Base-by-base conservation (phyloP, 2,113 vertebrate genomes). In the Centropristis striata region DNA sequence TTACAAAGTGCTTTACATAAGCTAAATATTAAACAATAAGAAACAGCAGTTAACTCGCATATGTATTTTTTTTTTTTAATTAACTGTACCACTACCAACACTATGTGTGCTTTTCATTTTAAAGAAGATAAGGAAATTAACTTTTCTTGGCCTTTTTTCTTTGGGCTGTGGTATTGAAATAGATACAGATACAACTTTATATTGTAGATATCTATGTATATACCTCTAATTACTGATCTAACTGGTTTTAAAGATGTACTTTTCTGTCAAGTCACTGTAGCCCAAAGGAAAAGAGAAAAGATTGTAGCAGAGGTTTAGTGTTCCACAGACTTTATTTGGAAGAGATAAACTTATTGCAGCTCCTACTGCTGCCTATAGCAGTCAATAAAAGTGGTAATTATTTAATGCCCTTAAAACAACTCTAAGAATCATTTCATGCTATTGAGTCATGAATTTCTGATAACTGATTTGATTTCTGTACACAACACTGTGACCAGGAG, bases 331-430 rank as follows among this genome's bases (percentile, higher is more conserved):
- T 36, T 23, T 70, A 9, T 8, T 28, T 16, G 21, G n/a, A 46
- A 32, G 49, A 70, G 67, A 60, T 68, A 16, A 39, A 74, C 36
- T 61, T 65, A 61, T 46, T 65, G 63, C 47, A 49, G 49, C 77
- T 44, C 64, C 21, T 63, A 10, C 41, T 57, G 49, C 55, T 51
- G 60, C 74, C 55, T 44, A 25, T 70, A 84, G 71, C 66, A 51
- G 47, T 69, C 51, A 73, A 13, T 58, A 55, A 27, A 47, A 49
- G 12, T 10, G 42, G 47, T 63, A 39, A 85, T 85, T 77, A 61
- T 53, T 74, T 28, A 4, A n/a, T 41, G n/a, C 10, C 59, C 50
- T 27, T 53, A 28, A n/a, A 64, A 50, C 39, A 65, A 50, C 75
- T 47, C 7, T 18, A 28, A 0, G 32, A 70, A 65, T 78, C n/a